Evolutionary conservation across 1,140 invertebrate species (phyloP).

Genomic region (Caenorhabditis latens): DNA sequence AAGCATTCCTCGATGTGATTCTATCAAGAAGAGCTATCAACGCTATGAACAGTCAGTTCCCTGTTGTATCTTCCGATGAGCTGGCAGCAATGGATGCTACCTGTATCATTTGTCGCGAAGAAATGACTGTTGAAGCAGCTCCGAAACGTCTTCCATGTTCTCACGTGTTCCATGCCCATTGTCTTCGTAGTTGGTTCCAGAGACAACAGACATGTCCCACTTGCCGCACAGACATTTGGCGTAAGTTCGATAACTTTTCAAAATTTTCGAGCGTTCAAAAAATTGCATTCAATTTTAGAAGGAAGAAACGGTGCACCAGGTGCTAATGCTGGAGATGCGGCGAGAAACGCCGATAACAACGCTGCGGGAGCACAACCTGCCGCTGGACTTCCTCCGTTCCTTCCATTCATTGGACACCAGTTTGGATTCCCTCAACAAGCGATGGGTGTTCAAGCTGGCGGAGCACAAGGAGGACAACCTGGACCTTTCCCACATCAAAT

Average conservation of each 20-base stretch:
- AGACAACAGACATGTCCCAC: constrained; percentile 99
- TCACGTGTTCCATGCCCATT: constrained; percentile 98
- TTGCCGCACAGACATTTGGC: constrained; percentile 93
- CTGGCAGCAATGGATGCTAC: constrained; percentile 89
- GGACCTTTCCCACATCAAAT: constrained; percentile 47
- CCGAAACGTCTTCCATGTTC: constrained; percentile 98
- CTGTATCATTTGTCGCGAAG: constrained; percentile 97
- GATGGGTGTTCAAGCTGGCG: neutral
- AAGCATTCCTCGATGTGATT: constrained; percentile 96
- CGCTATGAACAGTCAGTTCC: constrained; percentile 76
- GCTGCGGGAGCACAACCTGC: constrained; percentile 49
- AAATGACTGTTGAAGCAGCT: constrained; percentile 83
- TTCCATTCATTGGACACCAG: constrained; percentile 65
- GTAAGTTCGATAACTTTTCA: constrained; percentile 73
- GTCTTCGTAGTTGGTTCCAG: constrained; percentile 99
- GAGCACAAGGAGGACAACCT: constrained; percentile 38
- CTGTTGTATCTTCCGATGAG: constrained; percentile 59
- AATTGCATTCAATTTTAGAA: neutral
- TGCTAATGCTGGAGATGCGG: constrained; percentile 11
- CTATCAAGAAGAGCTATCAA: constrained; percentile 87
- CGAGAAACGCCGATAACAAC: constrained; percentile 36
- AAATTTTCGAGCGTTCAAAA: neutral
- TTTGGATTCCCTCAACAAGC: constrained; percentile 63
- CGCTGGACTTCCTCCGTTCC: constrained; percentile 53
- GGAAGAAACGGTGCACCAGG: constrained; percentile 19